phyloP scores from a whole-genome alignment of 2,113 vertebrate species.

The Onychostoma macrolepis region DNA sequence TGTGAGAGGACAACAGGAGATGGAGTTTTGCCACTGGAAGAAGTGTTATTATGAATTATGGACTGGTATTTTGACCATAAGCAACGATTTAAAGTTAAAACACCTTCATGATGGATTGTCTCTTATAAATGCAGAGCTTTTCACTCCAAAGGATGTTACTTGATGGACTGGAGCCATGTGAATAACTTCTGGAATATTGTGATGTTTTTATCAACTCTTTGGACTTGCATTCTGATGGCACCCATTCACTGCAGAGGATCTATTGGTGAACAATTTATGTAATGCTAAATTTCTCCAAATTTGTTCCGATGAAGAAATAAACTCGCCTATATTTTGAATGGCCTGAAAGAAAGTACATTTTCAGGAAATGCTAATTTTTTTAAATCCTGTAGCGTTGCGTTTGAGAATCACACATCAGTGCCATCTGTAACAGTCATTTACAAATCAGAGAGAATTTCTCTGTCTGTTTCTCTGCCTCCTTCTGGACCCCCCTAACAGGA shows the following conservation, averaged over 20 bases:
- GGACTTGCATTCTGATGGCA: not conserved
- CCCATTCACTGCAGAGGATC: not conserved
- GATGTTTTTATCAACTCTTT: not conserved
- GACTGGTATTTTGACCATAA: not conserved
- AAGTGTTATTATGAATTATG: not conserved
- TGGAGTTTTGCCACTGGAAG: not conserved
- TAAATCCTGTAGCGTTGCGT: not conserved
- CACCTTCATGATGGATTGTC: no score
- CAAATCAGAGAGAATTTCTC: constrained; percentile 32
- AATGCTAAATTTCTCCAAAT: not conserved
- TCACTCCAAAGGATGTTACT: no score
- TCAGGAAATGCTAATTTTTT: no score
- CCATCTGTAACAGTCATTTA: constrained; percentile 23
- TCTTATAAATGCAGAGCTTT: no score
- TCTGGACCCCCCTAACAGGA: constrained; percentile 55
- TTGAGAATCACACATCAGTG: not conserved
- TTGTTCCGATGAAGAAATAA: not conserved
- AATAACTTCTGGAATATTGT: not conserved
- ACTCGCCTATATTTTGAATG: not conserved
- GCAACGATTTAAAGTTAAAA: not conserved
- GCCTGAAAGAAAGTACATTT: not conserved
- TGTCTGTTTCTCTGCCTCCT: constrained; percentile 34
- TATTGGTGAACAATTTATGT: not conserved
- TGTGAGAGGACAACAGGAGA: not conserved
- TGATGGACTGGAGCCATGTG: no score